These are phyloP conservation scores for Pyralis farinalis DNA, from an alignment of 2,888 invertebrate genomes.

Conservation along the genomic window DNA sequence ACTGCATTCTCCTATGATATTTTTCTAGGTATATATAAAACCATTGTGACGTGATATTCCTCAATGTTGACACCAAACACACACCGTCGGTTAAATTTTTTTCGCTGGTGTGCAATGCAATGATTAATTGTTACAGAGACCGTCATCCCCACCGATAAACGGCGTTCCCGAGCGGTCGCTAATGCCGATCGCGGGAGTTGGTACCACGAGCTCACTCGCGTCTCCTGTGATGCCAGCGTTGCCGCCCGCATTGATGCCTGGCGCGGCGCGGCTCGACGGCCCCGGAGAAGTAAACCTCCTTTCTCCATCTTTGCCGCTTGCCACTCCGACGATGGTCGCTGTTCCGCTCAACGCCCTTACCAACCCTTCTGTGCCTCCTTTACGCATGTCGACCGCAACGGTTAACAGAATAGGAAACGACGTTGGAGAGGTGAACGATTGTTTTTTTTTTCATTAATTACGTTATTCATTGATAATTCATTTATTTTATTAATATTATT, in stretches of 20 bases:
- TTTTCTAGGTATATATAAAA: too few species aligned
- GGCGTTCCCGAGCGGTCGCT: neutral
- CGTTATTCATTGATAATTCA: too few species aligned
- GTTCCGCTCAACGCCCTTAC: neutral
- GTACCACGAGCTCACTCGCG: neutral
- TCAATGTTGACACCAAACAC: too few species aligned
- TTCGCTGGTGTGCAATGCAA: too few species aligned
- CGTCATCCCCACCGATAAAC: neutral
- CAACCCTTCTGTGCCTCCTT: neutral
- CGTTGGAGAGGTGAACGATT: constrained; percentile 42
- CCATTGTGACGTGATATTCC: too few species aligned
- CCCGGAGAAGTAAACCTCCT: neutral
- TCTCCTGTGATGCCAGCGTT: too few species aligned
- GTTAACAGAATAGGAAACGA: neutral
- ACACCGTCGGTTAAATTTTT: too few species aligned
- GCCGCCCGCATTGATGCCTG: neutral
- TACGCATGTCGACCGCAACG: neutral
- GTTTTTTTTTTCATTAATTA: too few species aligned
- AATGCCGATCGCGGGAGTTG: neutral
- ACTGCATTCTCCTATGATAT: too few species aligned
- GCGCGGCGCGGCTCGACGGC: neutral
- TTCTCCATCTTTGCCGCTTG: neutral
- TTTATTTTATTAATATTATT: too few species aligned
- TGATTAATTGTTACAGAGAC: neutral
- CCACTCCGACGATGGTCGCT: neutral